Conservation (phyloP, 2,113 vertebrate species). For the Thunnus maccoyii region DNA sequence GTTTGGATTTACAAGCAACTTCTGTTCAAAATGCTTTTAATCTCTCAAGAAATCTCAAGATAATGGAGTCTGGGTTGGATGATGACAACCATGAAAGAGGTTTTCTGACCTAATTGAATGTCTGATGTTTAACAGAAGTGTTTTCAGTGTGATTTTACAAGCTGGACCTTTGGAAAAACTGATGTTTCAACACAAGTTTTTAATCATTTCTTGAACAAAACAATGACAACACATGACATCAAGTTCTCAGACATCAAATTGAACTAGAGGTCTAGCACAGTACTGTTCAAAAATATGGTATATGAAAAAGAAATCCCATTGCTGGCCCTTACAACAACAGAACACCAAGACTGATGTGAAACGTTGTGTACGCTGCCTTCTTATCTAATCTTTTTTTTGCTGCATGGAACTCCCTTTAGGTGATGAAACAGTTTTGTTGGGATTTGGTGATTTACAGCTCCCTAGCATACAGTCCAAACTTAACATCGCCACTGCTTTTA, state of each 20-base stretch:
- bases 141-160: not conserved
- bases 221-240: not conserved
- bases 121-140: too few relatives aligned
- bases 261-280: not conserved
- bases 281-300: not conserved
- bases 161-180: not conserved
- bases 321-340: not conserved
- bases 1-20: not conserved
- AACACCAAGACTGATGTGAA: not conserved
- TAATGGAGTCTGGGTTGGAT: not conserved
- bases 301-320: not conserved
- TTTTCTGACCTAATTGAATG: too few relatives aligned
- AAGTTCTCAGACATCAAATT: not conserved
- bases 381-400: not conserved
- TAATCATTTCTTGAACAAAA: not conserved
- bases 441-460: slow-evolving; percentile 18
- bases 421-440: slow-evolving; percentile 5
- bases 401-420: not conserved
- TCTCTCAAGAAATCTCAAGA: not conserved
- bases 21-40: not conserved
- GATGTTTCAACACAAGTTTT: not conserved
- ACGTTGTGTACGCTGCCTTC: not conserved
- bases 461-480: not conserved
- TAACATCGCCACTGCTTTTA: slow-evolving; percentile 31
- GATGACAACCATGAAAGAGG: too few relatives aligned